These are phyloP conservation scores for Channa argus DNA, from an alignment of 2,113 vertebrate species.

Conservation along the genomic window DNA sequence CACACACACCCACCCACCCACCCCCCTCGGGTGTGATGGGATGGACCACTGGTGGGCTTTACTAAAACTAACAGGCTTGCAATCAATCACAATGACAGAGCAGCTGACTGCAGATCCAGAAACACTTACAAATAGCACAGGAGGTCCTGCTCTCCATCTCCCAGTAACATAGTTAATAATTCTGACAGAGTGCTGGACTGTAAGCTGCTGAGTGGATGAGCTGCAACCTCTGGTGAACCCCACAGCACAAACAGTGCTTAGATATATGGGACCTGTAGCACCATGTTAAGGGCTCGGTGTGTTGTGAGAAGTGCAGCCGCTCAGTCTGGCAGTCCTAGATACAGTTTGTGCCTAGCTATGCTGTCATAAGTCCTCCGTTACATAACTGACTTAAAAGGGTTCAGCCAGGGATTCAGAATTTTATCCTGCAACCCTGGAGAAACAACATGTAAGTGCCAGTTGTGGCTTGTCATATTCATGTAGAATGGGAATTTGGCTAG, in stretches of 20 bases:
- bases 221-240: neutral
- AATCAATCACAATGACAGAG: neutral
- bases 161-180: too few relatives aligned
- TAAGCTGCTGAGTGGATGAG: neutral
- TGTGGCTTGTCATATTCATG: too few relatives aligned
- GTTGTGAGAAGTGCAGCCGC: neutral
- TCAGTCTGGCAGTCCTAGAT: neutral
- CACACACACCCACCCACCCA: too few relatives aligned
- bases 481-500: too few relatives aligned
- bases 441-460: too few relatives aligned
- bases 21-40: too few relatives aligned
- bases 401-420: too few relatives aligned
- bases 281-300: neutral
- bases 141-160: neutral
- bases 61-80: neutral
- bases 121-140: neutral
- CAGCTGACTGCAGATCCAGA: neutral
- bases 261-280: neutral
- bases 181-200: too few relatives aligned
- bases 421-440: too few relatives aligned
- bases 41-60: too few relatives aligned
- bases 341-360: neutral
- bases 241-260: conserved; percentile 9
- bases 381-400: too few relatives aligned
- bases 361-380: neutral